Evolutionary conservation across 2,888 invertebrate species (phyloP), one percentile per base, ranked within the genome.

Genomic region (Hydroisotoma schaefferi): DNA sequence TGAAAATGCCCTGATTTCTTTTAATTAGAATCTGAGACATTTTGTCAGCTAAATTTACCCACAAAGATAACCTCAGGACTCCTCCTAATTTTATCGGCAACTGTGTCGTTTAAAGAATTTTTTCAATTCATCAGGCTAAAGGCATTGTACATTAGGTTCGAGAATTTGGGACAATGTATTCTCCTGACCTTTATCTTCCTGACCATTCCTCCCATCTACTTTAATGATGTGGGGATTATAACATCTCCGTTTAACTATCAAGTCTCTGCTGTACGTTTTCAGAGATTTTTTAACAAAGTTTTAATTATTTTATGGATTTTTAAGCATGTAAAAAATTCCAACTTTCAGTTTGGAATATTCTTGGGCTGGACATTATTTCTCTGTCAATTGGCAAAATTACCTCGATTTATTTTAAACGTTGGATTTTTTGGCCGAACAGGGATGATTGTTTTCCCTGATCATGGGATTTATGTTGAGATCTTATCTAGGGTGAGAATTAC

Each of bases 341-440:
- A 51, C 22, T 40, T 57, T 25, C 3, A 62, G 55, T 67, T 67
- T 59, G 67, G 67, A 22, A 67, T 67, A 23, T 67, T 67, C 22
- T 33, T 67, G 15, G 61, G 55, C 0, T 67, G 67, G 67, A 63
- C 67, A 3, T 29, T 63, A 2, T 53, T 63, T 15, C 49, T 67
- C 6, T 63, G 67, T 44, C 67, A 67, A 29, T 48, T 67, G n/a
- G 59, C 67, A 15, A 67, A 67, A 25, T 37, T 67, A 12, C 67
- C 67, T 1, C 43, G 60, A 26, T 38, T 67, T 46, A 52, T 53
- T 27, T 23, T 59, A 12, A 15, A 37, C 2, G 40, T 67, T 18
- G 22, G 29, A 2, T 37, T 46, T 4, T 60, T 55, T 27, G 54
- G 58, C 18, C 12, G 51, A 12, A 18, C 38, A 27, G 56, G 55